phyloP scores from a whole-genome alignment of 2,113 vertebrate species.

The Panthera leo region DNA sequence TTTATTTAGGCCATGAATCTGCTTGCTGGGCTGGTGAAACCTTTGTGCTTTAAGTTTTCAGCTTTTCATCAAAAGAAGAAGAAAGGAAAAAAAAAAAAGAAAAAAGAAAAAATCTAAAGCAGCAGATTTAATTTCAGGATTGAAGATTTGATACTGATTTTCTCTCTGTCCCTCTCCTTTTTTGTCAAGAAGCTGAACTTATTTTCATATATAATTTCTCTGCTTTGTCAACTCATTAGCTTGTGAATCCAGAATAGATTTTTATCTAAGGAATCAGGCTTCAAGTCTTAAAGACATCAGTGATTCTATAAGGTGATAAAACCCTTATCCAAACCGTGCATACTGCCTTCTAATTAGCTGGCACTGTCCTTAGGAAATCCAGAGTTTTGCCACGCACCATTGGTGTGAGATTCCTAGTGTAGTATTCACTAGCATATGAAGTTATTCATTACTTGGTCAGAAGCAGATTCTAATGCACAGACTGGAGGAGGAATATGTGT shows the following conservation, averaged over 20 bases:
- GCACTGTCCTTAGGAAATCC: background rate
- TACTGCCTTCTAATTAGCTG: constrained; percentile 12
- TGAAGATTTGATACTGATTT: constrained; percentile 34
- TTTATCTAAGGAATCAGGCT: background rate
- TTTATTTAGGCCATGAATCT: constrained; percentile 16
- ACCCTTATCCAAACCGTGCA: background rate
- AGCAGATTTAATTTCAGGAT: constrained; percentile 48
- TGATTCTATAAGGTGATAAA: background rate
- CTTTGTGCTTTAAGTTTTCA: constrained; percentile 57
- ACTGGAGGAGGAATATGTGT: background rate
- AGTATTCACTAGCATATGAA: constrained; percentile 39
- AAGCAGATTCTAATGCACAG: background rate
- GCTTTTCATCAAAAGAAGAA: constrained; percentile 49
- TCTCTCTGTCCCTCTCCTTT: background rate
- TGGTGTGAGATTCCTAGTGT: constrained; percentile 23
- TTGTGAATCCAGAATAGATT: background rate
- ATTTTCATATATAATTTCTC: constrained; percentile 1
- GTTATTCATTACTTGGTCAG: constrained; percentile 44
- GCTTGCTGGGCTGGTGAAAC: constrained; percentile 3
- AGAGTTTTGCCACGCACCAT: background rate
- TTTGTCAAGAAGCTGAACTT: background rate
- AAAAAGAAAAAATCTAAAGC: constrained; percentile 7
- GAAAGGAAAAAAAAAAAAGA: background rate
- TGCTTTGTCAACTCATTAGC: constrained; percentile 25
- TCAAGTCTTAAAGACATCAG: constrained; percentile 25